These are phyloP conservation scores for Trachymyrmex septentrionalis DNA, from an alignment of 1,140 invertebrate genomes.

Conservation along the genomic window DNA sequence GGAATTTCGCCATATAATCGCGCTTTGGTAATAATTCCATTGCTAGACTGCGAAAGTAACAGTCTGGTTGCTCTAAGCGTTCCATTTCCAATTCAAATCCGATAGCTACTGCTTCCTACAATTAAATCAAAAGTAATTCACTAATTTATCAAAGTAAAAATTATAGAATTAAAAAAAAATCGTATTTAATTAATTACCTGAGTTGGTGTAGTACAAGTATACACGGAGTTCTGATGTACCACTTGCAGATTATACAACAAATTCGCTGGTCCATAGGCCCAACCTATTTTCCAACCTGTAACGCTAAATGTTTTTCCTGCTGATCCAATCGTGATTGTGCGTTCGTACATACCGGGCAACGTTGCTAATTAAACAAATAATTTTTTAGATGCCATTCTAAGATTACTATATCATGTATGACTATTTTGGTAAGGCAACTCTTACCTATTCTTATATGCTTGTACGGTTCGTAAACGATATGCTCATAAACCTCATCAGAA, in stretches of 20 bases:
- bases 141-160: not conserved
- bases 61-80: conserved; percentile 91
- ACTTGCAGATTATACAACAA: conserved; percentile 94
- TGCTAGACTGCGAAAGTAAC: conserved; percentile 94
- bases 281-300: conserved; percentile 99
- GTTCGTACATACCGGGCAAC: conserved; percentile 98
- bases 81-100: conserved; percentile 95
- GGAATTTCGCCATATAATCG: conserved; percentile 93
- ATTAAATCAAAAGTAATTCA: conserved; percentile 50
- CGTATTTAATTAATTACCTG: conserved; percentile 86
- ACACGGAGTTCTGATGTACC: conserved; percentile 98
- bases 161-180: not conserved
- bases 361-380: conserved; percentile 89
- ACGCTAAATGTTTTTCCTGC: conserved; percentile 99
- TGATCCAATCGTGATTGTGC: conserved; percentile 98
- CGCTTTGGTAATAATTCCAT: conserved; percentile 94
- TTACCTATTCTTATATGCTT: conserved; percentile 96
- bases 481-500: conserved; percentile 99
- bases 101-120: conserved; percentile 95
- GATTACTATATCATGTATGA: not conserved
- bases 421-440: not conserved
- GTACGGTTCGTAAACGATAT: conserved; percentile 95
- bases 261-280: conserved; percentile 95
- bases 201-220: conserved; percentile 95
- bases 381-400: conserved; percentile 31